These are phyloP conservation scores for Mohoua ochrocephala DNA, from an alignment of 2,113 vertebrate species.

Conservation along the genomic window DNA sequence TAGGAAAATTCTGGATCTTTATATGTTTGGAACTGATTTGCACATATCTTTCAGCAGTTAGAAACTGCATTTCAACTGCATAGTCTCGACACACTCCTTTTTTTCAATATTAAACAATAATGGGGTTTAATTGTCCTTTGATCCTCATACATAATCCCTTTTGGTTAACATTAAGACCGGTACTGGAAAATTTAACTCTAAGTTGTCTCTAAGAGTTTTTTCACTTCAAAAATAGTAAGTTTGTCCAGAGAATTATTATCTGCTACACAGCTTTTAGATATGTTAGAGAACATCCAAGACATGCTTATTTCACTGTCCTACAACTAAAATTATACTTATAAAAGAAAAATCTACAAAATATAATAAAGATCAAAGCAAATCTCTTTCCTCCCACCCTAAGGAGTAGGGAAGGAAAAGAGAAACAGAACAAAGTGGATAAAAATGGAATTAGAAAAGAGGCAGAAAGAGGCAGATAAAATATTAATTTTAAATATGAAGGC, in stretches of 20 bases:
- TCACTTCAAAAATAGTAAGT: not conserved
- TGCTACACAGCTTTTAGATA: not conserved
- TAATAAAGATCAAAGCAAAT: slow-evolving; percentile 36
- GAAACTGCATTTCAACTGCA: not conserved
- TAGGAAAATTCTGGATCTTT: not conserved
- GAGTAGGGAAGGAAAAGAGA: not conserved
- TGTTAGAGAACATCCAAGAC: not conserved
- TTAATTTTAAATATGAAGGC: not conserved
- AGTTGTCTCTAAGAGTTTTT: not conserved
- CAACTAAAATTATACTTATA: not conserved
- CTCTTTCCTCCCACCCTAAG: not conserved
- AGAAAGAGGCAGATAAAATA: not conserved
- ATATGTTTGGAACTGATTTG: not conserved
- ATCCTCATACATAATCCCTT: not conserved
- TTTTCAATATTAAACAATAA: not conserved
- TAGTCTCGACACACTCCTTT: not conserved
- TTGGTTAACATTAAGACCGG: not conserved
- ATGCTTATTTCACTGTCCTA: not conserved
- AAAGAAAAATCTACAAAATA: not conserved
- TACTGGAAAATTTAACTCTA: not conserved
- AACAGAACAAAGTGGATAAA: slow-evolving; percentile 3
- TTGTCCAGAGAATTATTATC: not conserved
- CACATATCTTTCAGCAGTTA: not conserved
- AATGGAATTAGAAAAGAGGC: not conserved
- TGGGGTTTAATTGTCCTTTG: not conserved